Percentiles rank a stretch among this genome's conserved stretches.
phyloP scores from a whole-genome alignment of 2,797 vertebrate species.

The Hylomyscus alleni region DNA sequence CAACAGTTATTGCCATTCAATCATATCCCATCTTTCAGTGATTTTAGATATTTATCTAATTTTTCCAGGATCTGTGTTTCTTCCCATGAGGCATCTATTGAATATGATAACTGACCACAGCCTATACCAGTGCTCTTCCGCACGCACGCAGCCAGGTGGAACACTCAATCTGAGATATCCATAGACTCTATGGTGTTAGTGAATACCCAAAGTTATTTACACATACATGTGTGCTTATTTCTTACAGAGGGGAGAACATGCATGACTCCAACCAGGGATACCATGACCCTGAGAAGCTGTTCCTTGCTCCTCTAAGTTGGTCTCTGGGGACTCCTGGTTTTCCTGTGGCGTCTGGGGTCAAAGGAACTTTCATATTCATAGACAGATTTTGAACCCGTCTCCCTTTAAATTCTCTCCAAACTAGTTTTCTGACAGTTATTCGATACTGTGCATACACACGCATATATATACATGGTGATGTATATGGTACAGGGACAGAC shows the following conservation, averaged over 20 bases:
- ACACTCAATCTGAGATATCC: background rate
- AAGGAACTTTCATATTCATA: background rate
- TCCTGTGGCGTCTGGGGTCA: constrained; percentile 13
- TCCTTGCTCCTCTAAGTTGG: background rate
- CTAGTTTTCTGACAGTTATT: constrained; percentile 9
- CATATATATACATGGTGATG: too few relatives aligned
- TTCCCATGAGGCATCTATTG: background rate
- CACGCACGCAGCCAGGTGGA: background rate
- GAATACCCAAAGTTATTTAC: background rate
- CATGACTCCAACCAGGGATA: background rate
- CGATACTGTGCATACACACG: background rate
- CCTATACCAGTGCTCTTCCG: background rate
- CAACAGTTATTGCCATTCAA: constrained; percentile 5
- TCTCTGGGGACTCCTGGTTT: background rate
- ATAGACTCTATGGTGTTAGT: background rate
- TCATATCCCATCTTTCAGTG: background rate
- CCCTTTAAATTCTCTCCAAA: background rate
- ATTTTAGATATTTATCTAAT: constrained; percentile 57
- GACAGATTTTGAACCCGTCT: background rate
- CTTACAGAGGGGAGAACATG: constrained; percentile 5
- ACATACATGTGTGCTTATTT: background rate
- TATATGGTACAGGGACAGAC: background rate
- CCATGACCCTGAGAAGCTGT: background rate
- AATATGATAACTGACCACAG: background rate
- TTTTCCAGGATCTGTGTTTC: constrained; percentile 34